These are phyloP conservation scores for Nebria brevicollis DNA, from an alignment of 2,888 invertebrate species.

Conservation along the genomic window DNA sequence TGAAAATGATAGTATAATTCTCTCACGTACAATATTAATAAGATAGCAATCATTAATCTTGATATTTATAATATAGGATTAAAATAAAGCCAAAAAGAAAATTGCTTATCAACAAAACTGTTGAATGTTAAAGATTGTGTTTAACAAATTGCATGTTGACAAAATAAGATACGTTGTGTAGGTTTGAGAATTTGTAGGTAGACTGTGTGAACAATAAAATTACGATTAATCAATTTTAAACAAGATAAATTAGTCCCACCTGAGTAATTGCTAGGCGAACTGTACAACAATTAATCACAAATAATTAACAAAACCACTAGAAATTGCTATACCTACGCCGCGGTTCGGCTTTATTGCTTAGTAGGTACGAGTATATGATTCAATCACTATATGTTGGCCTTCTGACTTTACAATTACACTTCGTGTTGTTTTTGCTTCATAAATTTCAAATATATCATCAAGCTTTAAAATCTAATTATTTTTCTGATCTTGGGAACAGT, in stretches of 20 bases:
- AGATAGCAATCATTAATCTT: no score
- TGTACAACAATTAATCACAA: constrained; percentile 42
- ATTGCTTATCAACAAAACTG: neutral
- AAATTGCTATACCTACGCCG: constrained; percentile 16
- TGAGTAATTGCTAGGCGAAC: constrained; percentile 40
- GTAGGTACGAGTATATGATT: neutral
- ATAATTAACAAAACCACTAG: constrained; percentile 44
- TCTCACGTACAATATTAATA: no score
- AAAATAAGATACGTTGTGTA: constrained; percentile 4
- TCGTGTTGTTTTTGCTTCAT: neutral
- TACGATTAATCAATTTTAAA: constrained; percentile 46
- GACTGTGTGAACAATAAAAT: constrained; percentile 38
- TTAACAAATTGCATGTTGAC: constrained; percentile 44
- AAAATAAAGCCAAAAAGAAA: no score
- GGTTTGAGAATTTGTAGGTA: constrained; percentile 21
- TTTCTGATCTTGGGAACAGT: neutral
- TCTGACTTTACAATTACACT: neutral
- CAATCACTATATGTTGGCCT: neutral
- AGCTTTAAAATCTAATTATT: neutral
- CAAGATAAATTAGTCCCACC: constrained; percentile 45
- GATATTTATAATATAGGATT: no score
- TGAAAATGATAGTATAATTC: no score
- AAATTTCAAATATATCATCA: neutral
- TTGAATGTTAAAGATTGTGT: neutral
- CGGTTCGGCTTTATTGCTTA: constrained; percentile 12